phyloP scores from a whole-genome alignment of 2,888 invertebrate genomes.

The Polyommatus iphigenia region DNA sequence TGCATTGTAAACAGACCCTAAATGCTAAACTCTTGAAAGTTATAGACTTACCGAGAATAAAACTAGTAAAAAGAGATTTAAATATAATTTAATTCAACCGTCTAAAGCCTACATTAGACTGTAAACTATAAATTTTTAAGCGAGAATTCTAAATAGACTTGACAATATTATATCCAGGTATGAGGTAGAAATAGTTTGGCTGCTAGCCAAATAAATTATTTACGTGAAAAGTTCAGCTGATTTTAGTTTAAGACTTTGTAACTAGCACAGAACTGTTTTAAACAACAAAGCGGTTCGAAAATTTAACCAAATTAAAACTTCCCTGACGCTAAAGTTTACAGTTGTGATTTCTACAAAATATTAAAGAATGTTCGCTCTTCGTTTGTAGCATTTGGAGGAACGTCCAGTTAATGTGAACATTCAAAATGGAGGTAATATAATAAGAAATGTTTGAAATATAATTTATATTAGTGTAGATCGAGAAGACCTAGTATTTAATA shows the following conservation, averaged over 20 bases:
- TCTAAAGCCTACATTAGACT: not conserved
- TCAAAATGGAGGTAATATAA: no score
- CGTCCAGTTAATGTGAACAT: no score
- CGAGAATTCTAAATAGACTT: constrained; percentile 1
- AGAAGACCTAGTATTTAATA: no score
- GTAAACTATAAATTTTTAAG: not conserved
- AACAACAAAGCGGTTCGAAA: constrained; percentile 18
- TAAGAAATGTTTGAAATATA: no score
- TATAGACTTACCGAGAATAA: not conserved
- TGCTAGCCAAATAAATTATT: constrained; percentile 12
- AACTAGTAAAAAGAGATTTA: not conserved
- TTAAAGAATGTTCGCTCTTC: not conserved
- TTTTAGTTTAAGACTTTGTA: constrained; percentile 27
- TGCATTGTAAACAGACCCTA: no score
- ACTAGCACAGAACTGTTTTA: not conserved
- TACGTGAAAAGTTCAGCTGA: constrained; percentile 20
- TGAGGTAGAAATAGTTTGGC: constrained; percentile 16
- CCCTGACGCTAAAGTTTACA: not conserved
- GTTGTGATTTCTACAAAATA: not conserved
- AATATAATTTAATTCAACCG: not conserved
- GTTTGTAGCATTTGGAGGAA: not conserved
- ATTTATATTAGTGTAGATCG: no score
- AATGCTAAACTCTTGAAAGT: not conserved
- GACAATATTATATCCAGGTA: not conserved
- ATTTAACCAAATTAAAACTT: constrained; percentile 20